Evolutionary conservation across 2,888 invertebrate species (phyloP).

Genomic region (Plagiodera versicolora): DNA sequence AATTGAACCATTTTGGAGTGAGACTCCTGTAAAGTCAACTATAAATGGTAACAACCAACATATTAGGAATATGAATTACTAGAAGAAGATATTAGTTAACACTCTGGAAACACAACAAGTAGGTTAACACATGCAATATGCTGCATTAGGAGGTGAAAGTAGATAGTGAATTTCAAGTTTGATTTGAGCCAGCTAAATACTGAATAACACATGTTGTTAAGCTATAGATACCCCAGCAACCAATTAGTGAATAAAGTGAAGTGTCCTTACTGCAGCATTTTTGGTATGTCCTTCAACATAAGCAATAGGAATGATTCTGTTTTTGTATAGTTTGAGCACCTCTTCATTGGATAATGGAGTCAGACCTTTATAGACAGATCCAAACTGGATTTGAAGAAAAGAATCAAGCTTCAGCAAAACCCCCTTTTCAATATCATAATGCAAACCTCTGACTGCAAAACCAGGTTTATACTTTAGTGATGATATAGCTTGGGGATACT

Average conservation of each 20-base stretch:
- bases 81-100: constrained; percentile 20
- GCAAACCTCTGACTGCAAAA: constrained; percentile 95
- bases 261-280: constrained; percentile 64
- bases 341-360: constrained; percentile 81
- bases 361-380: constrained; percentile 87
- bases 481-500: constrained; percentile 88
- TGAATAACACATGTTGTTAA: not conserved
- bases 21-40: constrained; percentile 57
- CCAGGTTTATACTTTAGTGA: constrained; percentile 85
- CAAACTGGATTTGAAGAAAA: constrained; percentile 94
- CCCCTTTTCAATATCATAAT: constrained; percentile 96
- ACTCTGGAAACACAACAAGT: not conserved
- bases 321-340: constrained; percentile 81
- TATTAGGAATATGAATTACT: constrained; percentile 16
- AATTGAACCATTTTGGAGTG: constrained; percentile 87
- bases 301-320: constrained; percentile 82
- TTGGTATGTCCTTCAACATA: constrained; percentile 81
- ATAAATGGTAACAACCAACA: constrained; percentile 31
- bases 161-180: not conserved
- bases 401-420: constrained; percentile 92
- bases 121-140: not conserved
- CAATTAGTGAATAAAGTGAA: not conserved
- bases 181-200: no score
- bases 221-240: not conserved
- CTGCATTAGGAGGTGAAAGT: not conserved